phyloP scores from a whole-genome alignment of 2,113 vertebrate species.

The Eublepharis macularius region DNA sequence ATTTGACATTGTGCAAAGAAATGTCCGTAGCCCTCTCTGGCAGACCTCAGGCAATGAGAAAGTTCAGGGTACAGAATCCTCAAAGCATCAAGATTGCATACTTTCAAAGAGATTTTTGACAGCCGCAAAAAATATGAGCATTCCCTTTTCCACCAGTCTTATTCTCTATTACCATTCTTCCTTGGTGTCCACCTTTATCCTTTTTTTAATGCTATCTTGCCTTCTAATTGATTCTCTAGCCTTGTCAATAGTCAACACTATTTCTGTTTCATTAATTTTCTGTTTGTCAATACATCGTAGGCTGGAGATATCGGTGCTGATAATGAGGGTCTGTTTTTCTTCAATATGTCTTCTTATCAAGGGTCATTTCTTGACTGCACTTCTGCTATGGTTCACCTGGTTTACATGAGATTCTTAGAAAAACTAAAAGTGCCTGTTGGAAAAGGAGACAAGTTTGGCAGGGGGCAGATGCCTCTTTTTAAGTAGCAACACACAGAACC shows the following conservation, averaged over 20 bases:
- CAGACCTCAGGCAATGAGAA: neutral
- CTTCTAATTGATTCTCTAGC: slow-evolving; percentile 4
- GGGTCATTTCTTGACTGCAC: neutral
- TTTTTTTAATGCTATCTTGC: neutral
- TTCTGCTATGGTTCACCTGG: neutral
- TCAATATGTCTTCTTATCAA: slow-evolving; percentile 23
- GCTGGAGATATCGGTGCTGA: slow-evolving; percentile 14
- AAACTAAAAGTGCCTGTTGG: neutral
- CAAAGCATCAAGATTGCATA: neutral
- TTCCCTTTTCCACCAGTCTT: neutral
- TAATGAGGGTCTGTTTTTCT: slow-evolving; percentile 27
- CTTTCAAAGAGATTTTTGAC: neutral
- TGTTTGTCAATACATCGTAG: slow-evolving; percentile 3
- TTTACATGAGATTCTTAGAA: neutral
- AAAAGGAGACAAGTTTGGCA: neutral
- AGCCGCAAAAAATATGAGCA: neutral
- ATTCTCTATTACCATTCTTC: neutral
- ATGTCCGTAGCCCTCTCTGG: too few species aligned
- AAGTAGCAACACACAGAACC: too few species aligned
- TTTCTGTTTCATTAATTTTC: slow-evolving; percentile 12
- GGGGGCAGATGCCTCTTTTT: neutral
- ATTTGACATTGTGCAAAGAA: too few species aligned
- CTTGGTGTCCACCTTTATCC: neutral
- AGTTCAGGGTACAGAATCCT: neutral
- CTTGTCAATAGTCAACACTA: neutral